A percentile compares a stretch with the other conserved stretches of the same genome.
phyloP scores from a whole-genome alignment of 2,113 vertebrate species.

The Progne subis region DNA sequence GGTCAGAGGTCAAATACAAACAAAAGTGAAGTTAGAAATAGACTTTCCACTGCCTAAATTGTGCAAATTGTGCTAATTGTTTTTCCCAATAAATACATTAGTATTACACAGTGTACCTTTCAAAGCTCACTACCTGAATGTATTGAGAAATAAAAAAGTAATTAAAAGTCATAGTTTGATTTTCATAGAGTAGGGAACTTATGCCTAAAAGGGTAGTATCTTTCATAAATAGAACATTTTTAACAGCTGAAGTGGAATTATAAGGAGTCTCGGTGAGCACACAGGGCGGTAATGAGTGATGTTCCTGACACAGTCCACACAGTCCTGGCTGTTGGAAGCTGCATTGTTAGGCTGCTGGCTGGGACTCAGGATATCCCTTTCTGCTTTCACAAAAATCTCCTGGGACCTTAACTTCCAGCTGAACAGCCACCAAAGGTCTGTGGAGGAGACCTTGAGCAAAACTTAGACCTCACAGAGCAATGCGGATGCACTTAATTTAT shows the following conservation, averaged over 20 bases:
- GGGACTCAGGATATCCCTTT: conserved; percentile 33
- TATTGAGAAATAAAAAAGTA: not conserved
- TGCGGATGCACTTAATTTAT: not conserved
- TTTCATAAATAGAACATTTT: not conserved
- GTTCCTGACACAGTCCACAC: not conserved
- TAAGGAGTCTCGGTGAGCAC: not conserved
- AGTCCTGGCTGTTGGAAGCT: conserved; percentile 2
- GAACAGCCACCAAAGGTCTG: not conserved
- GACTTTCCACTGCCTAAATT: not conserved
- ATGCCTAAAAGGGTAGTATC: not conserved
- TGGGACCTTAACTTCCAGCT: conserved; percentile 32
- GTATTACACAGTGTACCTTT: not conserved
- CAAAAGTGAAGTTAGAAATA: not conserved
- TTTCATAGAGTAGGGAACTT: not conserved
- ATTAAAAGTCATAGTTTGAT: not conserved
- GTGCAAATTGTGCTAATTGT: not conserved
- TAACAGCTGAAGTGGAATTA: not conserved
- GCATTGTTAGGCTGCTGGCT: conserved; percentile 29
- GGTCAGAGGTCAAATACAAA: not conserved
- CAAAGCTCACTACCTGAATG: not conserved
- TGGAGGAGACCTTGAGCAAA: conserved; percentile 30
- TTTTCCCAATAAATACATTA: not conserved
- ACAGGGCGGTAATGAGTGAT: not conserved
- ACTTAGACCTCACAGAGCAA: not conserved
- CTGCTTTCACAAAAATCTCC: conserved; percentile 19